Evolutionary conservation across 2,113 vertebrate genomes (phyloP).

Genomic region (Passerina amoena): DNA sequence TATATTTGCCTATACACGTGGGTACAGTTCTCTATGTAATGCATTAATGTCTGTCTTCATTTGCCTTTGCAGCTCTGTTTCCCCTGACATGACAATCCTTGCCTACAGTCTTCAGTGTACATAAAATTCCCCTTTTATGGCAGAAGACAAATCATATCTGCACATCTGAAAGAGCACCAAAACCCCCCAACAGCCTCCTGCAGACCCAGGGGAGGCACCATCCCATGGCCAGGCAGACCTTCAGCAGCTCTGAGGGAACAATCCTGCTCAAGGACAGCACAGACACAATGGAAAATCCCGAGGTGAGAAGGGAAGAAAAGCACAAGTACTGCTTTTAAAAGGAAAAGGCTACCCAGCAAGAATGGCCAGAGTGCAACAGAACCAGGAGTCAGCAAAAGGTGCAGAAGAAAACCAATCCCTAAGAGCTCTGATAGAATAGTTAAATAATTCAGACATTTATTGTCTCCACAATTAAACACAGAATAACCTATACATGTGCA

Average conservation of each 20-base stretch:
- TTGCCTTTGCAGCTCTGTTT: neutral
- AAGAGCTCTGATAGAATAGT: neutral
- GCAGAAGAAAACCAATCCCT: neutral
- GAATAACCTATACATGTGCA: neutral
- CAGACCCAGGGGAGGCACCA: neutral
- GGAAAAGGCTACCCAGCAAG: neutral
- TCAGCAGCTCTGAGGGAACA: neutral
- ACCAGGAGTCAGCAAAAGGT: neutral
- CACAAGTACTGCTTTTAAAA: neutral
- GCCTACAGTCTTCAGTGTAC: neutral
- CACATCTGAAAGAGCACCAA: neutral
- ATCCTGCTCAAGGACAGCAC: neutral
- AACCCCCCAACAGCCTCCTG: neutral
- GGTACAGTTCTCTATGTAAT: neutral
- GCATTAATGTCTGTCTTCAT: neutral
- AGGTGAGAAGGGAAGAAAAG: neutral
- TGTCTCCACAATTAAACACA: neutral
- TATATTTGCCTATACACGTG: neutral
- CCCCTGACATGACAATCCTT: neutral
- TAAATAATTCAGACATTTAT: neutral
- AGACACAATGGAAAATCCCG: neutral
- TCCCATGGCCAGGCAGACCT: neutral
- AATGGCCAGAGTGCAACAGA: neutral
- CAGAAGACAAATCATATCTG: neutral
- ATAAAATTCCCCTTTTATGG: neutral